phyloP scores from a whole-genome alignment of 2,797 vertebrate genomes.

The Cichlasoma orientale region DNA sequence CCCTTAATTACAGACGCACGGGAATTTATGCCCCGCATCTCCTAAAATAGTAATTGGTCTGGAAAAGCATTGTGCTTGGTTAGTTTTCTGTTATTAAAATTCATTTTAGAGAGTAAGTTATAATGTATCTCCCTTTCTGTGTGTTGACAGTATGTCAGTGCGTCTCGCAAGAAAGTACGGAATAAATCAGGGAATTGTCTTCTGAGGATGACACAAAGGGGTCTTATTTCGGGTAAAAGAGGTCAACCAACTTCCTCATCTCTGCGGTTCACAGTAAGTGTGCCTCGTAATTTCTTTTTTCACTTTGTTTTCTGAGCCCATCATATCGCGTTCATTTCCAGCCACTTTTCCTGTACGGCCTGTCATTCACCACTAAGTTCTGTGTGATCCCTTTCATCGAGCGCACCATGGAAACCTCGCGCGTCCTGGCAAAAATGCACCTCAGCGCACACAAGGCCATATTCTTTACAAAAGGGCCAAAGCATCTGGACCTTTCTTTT shows the following conservation, averaged over 20 bases:
- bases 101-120: not conserved
- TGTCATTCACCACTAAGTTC: constrained; percentile 80
- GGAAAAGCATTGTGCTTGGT: not conserved
- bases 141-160: not conserved
- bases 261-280: constrained; percentile 44
- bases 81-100: not conserved
- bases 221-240: constrained; percentile 51
- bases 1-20: not conserved
- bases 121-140: not conserved
- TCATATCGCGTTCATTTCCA: constrained; percentile 69
- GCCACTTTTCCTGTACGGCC: constrained; percentile 77
- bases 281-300: constrained; percentile 30
- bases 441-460: constrained; percentile 85
- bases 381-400: constrained; percentile 82
- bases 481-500: constrained; percentile 83
- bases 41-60: not conserved
- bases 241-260: constrained; percentile 71
- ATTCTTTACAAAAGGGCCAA: constrained; percentile 78
- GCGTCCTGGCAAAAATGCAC: constrained; percentile 86
- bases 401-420: constrained; percentile 84
- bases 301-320: constrained; percentile 37
- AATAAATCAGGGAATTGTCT: constrained; percentile 37
- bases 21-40: not conserved
- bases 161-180: constrained; percentile 3
- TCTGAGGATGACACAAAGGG: constrained; percentile 53